Evolutionary conservation across 2,888 invertebrate species (phyloP).

Genomic region (Pollenia griseotomentosa): DNA sequence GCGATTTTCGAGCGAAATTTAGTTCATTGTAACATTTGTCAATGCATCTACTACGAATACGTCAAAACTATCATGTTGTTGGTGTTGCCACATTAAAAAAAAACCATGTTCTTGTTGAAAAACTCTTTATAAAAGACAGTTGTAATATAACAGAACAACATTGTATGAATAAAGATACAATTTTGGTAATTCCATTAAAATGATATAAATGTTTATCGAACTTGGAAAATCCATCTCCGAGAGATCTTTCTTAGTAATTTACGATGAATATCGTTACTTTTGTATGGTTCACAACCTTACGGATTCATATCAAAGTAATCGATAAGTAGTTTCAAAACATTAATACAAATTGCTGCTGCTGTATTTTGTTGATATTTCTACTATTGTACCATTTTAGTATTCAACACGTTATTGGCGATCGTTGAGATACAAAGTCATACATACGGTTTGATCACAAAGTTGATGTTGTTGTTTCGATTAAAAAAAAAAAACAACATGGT

Average conservation of each 20-base stretch:
- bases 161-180: too few species aligned
- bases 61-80: too few species aligned
- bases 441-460: constrained; percentile 28
- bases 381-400: constrained; percentile 28
- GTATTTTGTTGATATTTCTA: constrained; percentile 14
- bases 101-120: too few species aligned
- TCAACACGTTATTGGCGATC: constrained; percentile 50
- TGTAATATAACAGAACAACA: too few species aligned
- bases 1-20: too few species aligned
- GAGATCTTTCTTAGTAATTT: neutral
- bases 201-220: too few species aligned
- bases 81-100: too few species aligned
- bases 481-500: constrained; percentile 9
- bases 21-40: too few species aligned
- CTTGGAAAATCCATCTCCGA: too few species aligned
- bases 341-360: constrained; percentile 34
- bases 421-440: constrained; percentile 57
- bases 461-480: constrained; percentile 33
- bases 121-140: too few species aligned
- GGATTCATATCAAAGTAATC: constrained; percentile 12
- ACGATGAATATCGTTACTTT: neutral
- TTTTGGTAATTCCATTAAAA: too few species aligned
- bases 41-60: too few species aligned
- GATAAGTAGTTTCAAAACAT: constrained; percentile 20
- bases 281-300: neutral